Evolutionary conservation across 1,140 invertebrate genomes (phyloP).

Genomic region (Dendroctonus ponderosae): DNA sequence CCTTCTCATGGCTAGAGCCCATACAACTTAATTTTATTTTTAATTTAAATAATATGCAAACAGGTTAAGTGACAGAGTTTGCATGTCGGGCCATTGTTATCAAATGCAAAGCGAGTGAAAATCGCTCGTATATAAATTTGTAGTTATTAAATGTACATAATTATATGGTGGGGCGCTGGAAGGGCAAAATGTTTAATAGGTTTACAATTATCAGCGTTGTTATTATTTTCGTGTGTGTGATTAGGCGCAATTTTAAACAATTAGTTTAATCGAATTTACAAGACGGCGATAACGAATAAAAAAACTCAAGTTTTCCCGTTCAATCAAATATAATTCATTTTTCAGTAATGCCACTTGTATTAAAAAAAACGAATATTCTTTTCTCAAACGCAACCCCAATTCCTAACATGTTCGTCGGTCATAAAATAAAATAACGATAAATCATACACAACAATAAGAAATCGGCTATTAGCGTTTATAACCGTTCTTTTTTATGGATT

Average conservation of each 20-base stretch:
- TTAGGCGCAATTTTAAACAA: constrained; percentile 1
- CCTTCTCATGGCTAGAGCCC: constrained; percentile 28
- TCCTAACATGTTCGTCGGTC: neutral
- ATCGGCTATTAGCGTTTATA: constrained; percentile 32
- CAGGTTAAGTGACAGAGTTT: constrained; percentile 31
- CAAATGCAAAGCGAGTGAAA: constrained; percentile 14
- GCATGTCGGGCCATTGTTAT: constrained; percentile 23
- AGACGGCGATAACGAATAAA: no score
- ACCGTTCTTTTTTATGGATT: constrained; percentile 31
- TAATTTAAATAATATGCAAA: constrained; percentile 37
- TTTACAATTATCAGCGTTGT: constrained; percentile 6
- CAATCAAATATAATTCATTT: no score
- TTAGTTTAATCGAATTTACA: no score
- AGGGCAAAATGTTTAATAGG: constrained; percentile 24
- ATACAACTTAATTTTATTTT: constrained; percentile 37
- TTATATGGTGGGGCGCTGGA: constrained; percentile 17
- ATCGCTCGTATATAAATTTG: constrained; percentile 32
- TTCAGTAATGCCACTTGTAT: no score
- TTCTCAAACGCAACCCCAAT: no score
- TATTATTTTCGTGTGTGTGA: constrained; percentile 13
- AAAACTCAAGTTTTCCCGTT: no score
- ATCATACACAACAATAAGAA: constrained; percentile 30
- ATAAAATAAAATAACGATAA: constrained; percentile 28
- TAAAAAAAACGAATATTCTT: no score
- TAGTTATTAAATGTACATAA: constrained; percentile 23